Evolutionary conservation across 2,888 invertebrate species (phyloP).

Genomic region (Mesodorylaimus sp.): DNA sequence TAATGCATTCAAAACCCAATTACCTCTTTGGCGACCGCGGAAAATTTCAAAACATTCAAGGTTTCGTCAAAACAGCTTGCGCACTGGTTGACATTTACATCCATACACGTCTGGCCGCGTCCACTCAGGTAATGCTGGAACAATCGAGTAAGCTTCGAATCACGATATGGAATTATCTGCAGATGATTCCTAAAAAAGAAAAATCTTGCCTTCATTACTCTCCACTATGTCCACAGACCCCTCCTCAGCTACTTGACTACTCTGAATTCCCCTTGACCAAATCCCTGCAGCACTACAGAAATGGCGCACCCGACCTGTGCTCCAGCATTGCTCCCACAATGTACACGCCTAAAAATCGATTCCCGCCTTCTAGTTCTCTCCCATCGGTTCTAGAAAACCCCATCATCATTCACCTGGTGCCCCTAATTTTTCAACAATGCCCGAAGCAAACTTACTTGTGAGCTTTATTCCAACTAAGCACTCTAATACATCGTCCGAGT

Average conservation of each 20-base stretch:
- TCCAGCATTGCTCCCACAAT: too few species aligned
- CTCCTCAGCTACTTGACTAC: too few species aligned
- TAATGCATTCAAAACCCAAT: neutral
- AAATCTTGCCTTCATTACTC: too few species aligned
- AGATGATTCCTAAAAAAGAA: slow-evolving; percentile 21
- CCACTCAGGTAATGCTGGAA: slow-evolving; percentile 57
- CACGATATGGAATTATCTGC: slow-evolving; percentile 47
- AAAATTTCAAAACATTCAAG: slow-evolving; percentile 57
- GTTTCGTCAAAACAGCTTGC: slow-evolving; percentile 59
- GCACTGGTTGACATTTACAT: slow-evolving; percentile 63
- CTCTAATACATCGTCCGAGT: slow-evolving; percentile 57
- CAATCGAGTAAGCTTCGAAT: slow-evolving; percentile 69
- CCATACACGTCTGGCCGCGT: slow-evolving; percentile 52
- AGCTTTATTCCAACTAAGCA: slow-evolving; percentile 28
- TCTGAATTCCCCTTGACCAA: too few species aligned
- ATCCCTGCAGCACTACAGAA: too few species aligned
- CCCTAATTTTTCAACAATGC: neutral
- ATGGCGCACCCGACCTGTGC: too few species aligned
- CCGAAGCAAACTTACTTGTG: slow-evolving; percentile 8
- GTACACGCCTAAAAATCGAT: too few species aligned
- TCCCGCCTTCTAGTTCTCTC: too few species aligned
- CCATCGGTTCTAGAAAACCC: too few species aligned
- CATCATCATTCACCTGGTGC: too few species aligned
- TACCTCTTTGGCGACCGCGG: slow-evolving; percentile 46
- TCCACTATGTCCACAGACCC: too few species aligned